A percentile compares a stretch with the other conserved stretches of the same genome.
Evolutionary conservation across 2,113 vertebrate species (phyloP).

Genomic region (Piaya cayana): DNA sequence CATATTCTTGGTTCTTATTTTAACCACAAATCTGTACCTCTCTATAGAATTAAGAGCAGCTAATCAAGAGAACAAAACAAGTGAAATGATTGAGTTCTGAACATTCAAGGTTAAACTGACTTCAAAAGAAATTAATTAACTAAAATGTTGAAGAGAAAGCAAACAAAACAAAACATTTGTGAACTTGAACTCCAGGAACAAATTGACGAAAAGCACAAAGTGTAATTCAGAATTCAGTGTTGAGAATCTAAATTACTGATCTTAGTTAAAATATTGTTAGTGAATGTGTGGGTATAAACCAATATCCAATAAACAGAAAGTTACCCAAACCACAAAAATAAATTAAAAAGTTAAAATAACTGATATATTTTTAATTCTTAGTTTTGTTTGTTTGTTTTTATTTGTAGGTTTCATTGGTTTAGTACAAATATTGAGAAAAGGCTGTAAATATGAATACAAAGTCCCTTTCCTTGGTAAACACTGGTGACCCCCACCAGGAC

Average conservation of each 20-base stretch:
- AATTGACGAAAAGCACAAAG: background rate
- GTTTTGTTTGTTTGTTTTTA: background rate
- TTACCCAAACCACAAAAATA: background rate
- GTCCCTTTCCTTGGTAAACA: background rate
- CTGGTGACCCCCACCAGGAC: too few species aligned
- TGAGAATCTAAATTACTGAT: background rate
- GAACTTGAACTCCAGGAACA: background rate
- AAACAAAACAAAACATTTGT: background rate
- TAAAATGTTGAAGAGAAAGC: background rate
- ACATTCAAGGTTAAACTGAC: background rate
- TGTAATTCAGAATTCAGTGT: background rate
- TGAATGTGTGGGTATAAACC: background rate
- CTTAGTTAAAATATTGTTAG: background rate
- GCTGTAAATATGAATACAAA: background rate
- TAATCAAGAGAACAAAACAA: background rate
- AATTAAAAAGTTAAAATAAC: background rate
- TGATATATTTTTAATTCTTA: background rate
- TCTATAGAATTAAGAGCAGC: background rate
- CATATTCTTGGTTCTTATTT: background rate
- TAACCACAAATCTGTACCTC: background rate
- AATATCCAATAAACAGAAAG: background rate
- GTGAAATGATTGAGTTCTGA: background rate
- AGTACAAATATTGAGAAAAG: background rate
- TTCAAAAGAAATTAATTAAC: background rate
- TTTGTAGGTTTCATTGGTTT: background rate